phyloP scores from a whole-genome alignment of 2,797 vertebrate genomes.

The Leontocebus nigricollis region DNA sequence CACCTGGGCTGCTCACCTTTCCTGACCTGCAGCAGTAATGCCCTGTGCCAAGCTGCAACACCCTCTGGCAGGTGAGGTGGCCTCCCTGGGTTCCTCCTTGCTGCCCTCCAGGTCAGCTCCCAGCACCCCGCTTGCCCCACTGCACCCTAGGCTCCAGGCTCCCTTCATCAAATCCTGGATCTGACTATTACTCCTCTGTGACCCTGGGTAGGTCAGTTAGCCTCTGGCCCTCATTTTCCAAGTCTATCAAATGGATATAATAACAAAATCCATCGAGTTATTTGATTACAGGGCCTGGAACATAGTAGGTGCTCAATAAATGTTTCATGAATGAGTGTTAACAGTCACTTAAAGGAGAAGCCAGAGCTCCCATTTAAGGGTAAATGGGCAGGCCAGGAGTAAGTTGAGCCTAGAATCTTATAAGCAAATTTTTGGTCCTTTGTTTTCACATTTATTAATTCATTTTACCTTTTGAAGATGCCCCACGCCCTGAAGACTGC shows the following conservation, averaged over 20 bases:
- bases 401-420: background rate
- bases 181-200: background rate
- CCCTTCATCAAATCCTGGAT: background rate
- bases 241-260: background rate
- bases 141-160: background rate
- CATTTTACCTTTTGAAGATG: background rate
- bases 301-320: background rate
- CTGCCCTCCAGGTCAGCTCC: background rate
- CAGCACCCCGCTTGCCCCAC: background rate
- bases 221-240: background rate
- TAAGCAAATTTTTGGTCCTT: background rate
- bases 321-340: background rate
- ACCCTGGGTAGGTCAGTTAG: background rate
- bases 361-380: background rate
- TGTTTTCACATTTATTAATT: background rate
- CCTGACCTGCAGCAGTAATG: rapidly evolving
- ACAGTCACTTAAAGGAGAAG: background rate
- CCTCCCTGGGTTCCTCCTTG: background rate
- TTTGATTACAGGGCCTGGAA: background rate
- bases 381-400: background rate
- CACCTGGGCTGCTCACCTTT: background rate
- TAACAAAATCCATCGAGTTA: background rate
- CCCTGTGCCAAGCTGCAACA: background rate
- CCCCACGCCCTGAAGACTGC: background rate
- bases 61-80: background rate